These are phyloP conservation scores for Leptatherina wallacei DNA, from an alignment of 2,797 vertebrate species.

Conservation along the genomic window DNA sequence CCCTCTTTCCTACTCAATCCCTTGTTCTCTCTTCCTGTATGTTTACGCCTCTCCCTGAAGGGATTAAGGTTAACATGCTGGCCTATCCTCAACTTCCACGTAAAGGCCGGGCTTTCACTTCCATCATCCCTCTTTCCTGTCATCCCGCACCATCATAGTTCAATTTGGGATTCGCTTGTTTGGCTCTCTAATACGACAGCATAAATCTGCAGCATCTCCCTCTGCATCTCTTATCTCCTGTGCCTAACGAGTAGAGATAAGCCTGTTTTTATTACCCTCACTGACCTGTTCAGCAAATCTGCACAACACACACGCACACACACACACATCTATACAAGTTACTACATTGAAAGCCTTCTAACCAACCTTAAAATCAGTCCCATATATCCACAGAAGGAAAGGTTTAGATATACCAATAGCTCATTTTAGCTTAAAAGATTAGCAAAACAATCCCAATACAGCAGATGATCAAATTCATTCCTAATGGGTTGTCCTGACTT, in stretches of 20 bases:
- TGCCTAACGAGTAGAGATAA: conserved; percentile 75
- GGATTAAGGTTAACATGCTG: conserved; percentile 78
- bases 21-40: conserved; percentile 62
- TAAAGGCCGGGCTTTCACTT: conserved; percentile 41
- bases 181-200: conserved; percentile 57
- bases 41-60: conserved; percentile 65
- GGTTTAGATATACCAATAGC: conserved; percentile 25
- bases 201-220: conserved; percentile 70
- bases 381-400: conserved; percentile 30
- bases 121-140: conserved; percentile 48
- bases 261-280: conserved; percentile 76
- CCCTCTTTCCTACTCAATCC: conserved; percentile 67
- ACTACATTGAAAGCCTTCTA: conserved; percentile 7
- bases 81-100: conserved; percentile 63
- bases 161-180: conserved; percentile 71
- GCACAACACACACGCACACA: background rate
- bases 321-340: conserved; percentile 25
- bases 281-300: conserved; percentile 62
- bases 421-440: conserved; percentile 63
- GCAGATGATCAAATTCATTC: conserved; percentile 55
- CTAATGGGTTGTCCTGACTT: conserved; percentile 54
- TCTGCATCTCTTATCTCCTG: conserved; percentile 70
- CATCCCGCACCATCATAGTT: conserved; percentile 55
- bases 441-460: conserved; percentile 53
- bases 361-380: conserved; percentile 20